Evolutionary conservation across 1,140 invertebrate genomes (phyloP), one percentile per base, ranked within the genome.

Genomic region (Pseudoatta argentina): DNA sequence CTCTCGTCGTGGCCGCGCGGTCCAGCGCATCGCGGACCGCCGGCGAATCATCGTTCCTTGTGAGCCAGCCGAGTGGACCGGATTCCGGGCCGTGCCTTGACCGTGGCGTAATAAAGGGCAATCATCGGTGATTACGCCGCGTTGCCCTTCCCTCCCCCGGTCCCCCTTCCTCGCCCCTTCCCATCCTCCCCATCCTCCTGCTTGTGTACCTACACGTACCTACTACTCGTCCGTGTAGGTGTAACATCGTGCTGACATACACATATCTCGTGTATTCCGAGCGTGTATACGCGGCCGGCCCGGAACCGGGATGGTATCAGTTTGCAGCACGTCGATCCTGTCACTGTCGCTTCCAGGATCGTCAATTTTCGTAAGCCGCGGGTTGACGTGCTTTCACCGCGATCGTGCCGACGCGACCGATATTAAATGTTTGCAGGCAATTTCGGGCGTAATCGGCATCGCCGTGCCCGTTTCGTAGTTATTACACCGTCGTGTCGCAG

Each of bases 351-450:
- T 86, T 63, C 87, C 88, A 69, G 89, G 89, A 93, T 89, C 93
- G 93, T 91, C 92, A 93, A 94, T 94, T 94, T 94, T 94, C 91
- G 89, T 92, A 89, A 55, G 53, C 91, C 91, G 83, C 86, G 87
- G 86, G 66, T 73, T 57, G 88, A 88, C 87, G 78, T 57, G 91
- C 92, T 93, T 94, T 94, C 93, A 91, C 89, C 88, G 88, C 87
- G 86, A 73, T 51, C 85, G 61, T 69, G 57, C 34, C 59, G 55
- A 73, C 51, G 77, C 69, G 63, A 75, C 79, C 92, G 92, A 93
- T 94, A 94, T 94, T 94, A 94, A 94, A 94, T 93, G 93, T 93
- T 94, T 93, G 93, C 92, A 92, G 92, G 91, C 92, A 92, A 94
- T 94, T 94, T 93, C 91, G 87, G 48, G 87, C 89, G 92, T 94